These are phyloP conservation scores for Phasia obesa DNA, from an alignment of 2,888 invertebrate genomes.

Conservation along the genomic window DNA sequence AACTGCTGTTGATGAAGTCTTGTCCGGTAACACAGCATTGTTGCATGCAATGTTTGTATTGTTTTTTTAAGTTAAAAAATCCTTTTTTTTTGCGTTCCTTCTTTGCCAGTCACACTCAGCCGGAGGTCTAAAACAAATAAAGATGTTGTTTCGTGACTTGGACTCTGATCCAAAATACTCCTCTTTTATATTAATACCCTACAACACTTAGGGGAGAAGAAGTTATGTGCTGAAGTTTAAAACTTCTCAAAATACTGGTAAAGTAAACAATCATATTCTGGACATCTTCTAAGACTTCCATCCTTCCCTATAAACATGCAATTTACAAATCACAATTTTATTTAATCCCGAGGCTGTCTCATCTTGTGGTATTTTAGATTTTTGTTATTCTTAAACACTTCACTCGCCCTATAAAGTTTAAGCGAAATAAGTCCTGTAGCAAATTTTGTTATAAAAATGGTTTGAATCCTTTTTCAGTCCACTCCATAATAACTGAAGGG, in stretches of 20 bases:
- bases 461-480: too few relatives aligned
- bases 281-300: too few relatives aligned
- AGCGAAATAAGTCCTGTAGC: too few relatives aligned
- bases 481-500: too few relatives aligned
- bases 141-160: constrained; percentile 82
- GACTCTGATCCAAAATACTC: constrained; percentile 59
- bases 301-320: too few relatives aligned
- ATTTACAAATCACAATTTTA: too few relatives aligned
- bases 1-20: constrained; percentile 73
- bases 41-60: constrained; percentile 74
- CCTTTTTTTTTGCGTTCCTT: constrained; percentile 30
- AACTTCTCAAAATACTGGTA: neutral
- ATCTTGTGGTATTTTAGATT: too few relatives aligned
- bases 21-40: constrained; percentile 71
- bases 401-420: too few relatives aligned
- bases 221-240: neutral
- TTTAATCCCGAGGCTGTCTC: too few relatives aligned
- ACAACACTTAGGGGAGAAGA: neutral
- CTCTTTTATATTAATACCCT: constrained; percentile 1
- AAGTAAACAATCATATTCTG: too few relatives aligned
- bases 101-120: constrained; percentile 67
- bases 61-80: constrained; percentile 26
- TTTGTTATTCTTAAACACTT: too few relatives aligned
- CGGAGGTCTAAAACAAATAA: constrained; percentile 78
- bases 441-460: too few relatives aligned